A percentile compares a stretch with the other conserved stretches of the same genome.
Conservation (phyloP, 35 echinoderm and acorn worm genomes). For the Chiridota heheva region DNA sequence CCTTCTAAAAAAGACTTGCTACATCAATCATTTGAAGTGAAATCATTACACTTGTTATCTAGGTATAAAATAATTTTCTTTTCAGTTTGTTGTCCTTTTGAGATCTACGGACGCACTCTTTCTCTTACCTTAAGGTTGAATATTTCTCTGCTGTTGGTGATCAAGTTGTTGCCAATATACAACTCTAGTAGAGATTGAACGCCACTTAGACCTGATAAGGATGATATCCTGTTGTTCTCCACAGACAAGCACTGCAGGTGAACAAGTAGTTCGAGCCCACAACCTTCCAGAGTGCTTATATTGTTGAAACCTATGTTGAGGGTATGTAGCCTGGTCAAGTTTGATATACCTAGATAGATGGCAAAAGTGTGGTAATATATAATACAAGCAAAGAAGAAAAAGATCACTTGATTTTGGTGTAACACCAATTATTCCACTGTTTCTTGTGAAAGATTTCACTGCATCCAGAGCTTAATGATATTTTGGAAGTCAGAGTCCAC, state of each 20-base stretch:
- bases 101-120: too few relatives aligned
- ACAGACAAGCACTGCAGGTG: slow-evolving; percentile 84
- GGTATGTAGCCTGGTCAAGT: slow-evolving; percentile 74
- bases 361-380: not conserved
- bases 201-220: slow-evolving; percentile 61
- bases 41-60: too few relatives aligned
- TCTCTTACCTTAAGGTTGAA: slow-evolving; percentile 89
- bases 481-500: too few relatives aligned
- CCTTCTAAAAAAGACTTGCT: too few relatives aligned
- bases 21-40: too few relatives aligned
- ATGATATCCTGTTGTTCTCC: slow-evolving; percentile 76
- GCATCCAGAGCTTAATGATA: too few relatives aligned
- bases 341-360: slow-evolving; percentile 60
- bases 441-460: too few relatives aligned
- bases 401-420: too few relatives aligned
- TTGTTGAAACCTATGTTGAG: slow-evolving; percentile 84
- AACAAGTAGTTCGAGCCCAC: slow-evolving; percentile 69
- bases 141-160: slow-evolving; percentile 92
- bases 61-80: too few relatives aligned
- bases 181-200: slow-evolving; percentile 84
- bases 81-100: too few relatives aligned
- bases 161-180: slow-evolving; percentile 92
- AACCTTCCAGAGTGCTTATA: slow-evolving; percentile 72
- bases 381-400: not conserved
- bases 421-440: too few relatives aligned